A percentile compares a stretch with the other conserved stretches of the same genome.
Evolutionary conservation across 2,888 invertebrate species (phyloP).

Genomic region (Tineola bisselliella): DNA sequence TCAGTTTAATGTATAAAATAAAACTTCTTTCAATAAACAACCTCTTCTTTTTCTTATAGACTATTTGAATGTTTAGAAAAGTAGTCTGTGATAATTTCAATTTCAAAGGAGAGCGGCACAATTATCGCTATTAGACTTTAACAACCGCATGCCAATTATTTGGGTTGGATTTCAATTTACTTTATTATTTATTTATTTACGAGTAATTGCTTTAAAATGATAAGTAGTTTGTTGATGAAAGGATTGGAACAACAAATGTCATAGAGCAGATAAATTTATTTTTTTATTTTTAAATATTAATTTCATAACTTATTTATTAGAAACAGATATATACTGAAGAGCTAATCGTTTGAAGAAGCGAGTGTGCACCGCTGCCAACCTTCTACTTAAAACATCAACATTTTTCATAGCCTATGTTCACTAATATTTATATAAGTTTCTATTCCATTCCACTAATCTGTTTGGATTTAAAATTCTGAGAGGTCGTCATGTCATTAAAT

Average conservation of each 20-base stretch:
- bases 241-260: neutral
- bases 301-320: too few relatives aligned
- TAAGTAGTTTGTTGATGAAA: slow-evolving; percentile 20
- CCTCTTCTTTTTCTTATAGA: too few relatives aligned
- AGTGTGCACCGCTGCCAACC: too few relatives aligned
- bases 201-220: slow-evolving; percentile 48
- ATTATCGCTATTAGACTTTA: slow-evolving; percentile 44
- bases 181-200: slow-evolving; percentile 67
- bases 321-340: too few relatives aligned
- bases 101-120: slow-evolving; percentile 53
- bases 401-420: too few relatives aligned
- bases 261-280: neutral
- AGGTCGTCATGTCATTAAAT: slow-evolving; percentile 41
- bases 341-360: too few relatives aligned
- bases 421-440: neutral
- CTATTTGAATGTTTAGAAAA: too few relatives aligned
- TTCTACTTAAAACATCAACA: too few relatives aligned
- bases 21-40: too few relatives aligned
- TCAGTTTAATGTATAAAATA: too few relatives aligned
- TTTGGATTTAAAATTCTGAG: neutral
- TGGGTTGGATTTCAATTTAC: slow-evolving; percentile 58
- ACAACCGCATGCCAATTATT: slow-evolving; percentile 37
- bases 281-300: too few relatives aligned
- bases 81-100: neutral
- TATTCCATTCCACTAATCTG: neutral